Base-by-base conservation (phyloP, 2,888 invertebrate species). In the Pristionchus maxplancki region DNA sequence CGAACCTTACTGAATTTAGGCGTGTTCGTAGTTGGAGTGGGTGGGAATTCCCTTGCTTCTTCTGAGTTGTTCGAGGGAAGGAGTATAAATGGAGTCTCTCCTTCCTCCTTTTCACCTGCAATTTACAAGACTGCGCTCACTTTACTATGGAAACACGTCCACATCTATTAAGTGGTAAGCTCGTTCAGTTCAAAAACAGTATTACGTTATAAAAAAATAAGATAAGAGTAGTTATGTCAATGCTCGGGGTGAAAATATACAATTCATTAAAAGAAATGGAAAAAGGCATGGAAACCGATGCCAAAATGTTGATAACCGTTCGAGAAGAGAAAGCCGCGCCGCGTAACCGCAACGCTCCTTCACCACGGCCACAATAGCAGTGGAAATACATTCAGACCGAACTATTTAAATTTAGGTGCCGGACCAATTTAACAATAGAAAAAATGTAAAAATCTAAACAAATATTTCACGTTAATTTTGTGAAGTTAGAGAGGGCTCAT, bases 331-430 rank as follows among this genome's bases (percentile, higher is more conserved):
- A 34, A 64, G 13, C 40, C 85, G 85, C 85, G 31, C 20, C 64
- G 85, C 85, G 64, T 37, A 31, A n/a, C 85, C 85, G 85, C 85
- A 11, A 44, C 85, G 85, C 85, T 37, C 17, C 58, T 85, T 5
- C 48, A 40, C 44, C 28, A 31, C 40, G 40, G 85, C 37, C 85
- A 85, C 64, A 64, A 58, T 85, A 64, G 44, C 62, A 85, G 85
- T n/a, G n/a, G n/a, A n/a, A n/a, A n/a, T 44, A 53, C 53, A 83
- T 83, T 83, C 53, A 58, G 82, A 83, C 82, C 15, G 24, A 83
- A 44, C 78, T 28, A 78, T 44, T 78, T n/a, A 78, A 78, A 78
- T 78, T 28, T 48, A 78, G 11, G 44, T 78, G 44, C 11, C 28
- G 28, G 28, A 78, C 44, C 6, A 44, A 34, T 40, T 28, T 78